Percentiles rank a stretch among this genome's conserved stretches.
These are phyloP conservation scores for Parauchenoglanis punctatus DNA, from an alignment of 2,797 vertebrate species.

Conservation along the genomic window DNA sequence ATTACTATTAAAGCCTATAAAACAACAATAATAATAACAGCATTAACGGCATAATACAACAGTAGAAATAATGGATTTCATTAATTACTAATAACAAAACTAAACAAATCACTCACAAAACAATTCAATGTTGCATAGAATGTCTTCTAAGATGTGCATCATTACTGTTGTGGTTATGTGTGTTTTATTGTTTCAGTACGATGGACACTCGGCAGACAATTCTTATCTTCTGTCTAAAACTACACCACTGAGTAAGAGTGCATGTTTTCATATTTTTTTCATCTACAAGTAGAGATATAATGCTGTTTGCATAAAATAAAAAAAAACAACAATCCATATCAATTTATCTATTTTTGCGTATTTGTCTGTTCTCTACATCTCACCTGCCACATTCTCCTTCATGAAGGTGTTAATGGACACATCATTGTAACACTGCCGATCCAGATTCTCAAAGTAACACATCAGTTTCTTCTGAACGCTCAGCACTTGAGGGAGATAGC, in stretches of 20 bases:
- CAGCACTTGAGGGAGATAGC: slow-evolving; percentile 47
- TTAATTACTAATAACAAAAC: background rate
- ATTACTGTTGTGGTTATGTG: too few species aligned
- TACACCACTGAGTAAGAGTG: too few species aligned
- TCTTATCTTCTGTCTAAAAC: too few species aligned
- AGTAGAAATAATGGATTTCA: background rate
- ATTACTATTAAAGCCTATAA: background rate
- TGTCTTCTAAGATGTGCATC: too few species aligned
- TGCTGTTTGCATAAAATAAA: background rate
- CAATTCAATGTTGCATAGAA: too few species aligned
- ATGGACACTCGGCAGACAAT: too few species aligned
- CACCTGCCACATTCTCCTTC: slow-evolving; percentile 35
- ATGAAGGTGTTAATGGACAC: slow-evolving; percentile 26
- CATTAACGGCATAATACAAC: background rate
- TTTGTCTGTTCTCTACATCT: background rate
- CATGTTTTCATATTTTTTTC: too few species aligned
- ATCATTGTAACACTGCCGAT: slow-evolving; percentile 38
- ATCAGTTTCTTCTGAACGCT: slow-evolving; percentile 47
- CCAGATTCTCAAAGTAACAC: slow-evolving; percentile 34
- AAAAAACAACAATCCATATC: background rate
- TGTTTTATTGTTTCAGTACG: too few species aligned
- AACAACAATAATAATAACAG: background rate
- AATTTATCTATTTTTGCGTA: background rate
- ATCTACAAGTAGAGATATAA: too few species aligned
- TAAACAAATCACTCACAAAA: background rate